These are phyloP conservation scores for Daphoenositta chrysoptera DNA, from an alignment of 2,113 vertebrate species.

Conservation along the genomic window DNA sequence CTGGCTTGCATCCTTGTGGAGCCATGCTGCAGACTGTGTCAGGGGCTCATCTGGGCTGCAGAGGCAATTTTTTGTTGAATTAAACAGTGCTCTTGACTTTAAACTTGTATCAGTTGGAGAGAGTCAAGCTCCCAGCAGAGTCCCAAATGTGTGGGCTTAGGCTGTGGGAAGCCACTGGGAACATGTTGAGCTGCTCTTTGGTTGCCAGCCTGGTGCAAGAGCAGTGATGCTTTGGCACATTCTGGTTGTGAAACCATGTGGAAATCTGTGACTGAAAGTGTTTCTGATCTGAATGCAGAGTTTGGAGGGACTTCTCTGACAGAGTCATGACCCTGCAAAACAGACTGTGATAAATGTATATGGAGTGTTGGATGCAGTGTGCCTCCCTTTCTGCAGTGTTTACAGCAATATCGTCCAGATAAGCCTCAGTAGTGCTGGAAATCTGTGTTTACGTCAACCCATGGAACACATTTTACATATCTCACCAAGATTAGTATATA, in stretches of 20 bases:
- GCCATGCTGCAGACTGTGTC: neutral
- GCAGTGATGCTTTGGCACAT: neutral
- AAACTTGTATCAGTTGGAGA: neutral
- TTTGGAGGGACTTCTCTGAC: neutral
- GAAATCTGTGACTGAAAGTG: neutral
- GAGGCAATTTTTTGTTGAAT: neutral
- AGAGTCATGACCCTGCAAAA: neutral
- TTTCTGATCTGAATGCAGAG: neutral
- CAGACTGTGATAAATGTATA: neutral
- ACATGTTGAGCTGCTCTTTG: rapidly evolving
- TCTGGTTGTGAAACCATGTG: neutral
- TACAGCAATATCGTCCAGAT: neutral
- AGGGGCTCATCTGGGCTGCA: neutral
- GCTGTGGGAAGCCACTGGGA: neutral
- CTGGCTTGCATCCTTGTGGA: neutral
- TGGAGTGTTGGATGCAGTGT: neutral
- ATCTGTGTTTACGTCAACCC: neutral
- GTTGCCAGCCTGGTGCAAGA: neutral
- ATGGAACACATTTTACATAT: rapidly evolving
- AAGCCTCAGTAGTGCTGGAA: neutral
- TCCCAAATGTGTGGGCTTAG: neutral
- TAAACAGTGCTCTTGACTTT: neutral
- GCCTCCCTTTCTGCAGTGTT: neutral
- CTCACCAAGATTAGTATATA: neutral
- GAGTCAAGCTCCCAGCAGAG: neutral